Conservation (phyloP, 2,797 vertebrate genomes). For the Neosalanx taihuensis region DNA sequence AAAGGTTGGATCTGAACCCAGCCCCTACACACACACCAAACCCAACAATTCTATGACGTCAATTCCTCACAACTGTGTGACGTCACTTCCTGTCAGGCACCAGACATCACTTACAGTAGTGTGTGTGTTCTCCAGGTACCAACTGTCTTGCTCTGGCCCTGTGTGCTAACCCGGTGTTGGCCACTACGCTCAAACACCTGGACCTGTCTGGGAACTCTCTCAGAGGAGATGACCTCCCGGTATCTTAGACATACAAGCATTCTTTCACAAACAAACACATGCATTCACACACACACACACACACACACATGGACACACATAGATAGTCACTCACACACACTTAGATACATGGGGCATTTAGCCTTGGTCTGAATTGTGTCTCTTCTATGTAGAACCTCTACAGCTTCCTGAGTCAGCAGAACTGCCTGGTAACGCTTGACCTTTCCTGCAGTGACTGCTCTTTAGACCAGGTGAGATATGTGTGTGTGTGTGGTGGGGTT, state of each 20-base stretch:
- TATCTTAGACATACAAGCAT: slow-evolving; percentile 50
- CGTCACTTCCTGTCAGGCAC: background rate
- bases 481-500: background rate
- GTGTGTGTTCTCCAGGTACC: slow-evolving; percentile 74
- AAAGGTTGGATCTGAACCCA: slow-evolving; percentile 77
- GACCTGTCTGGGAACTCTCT: slow-evolving; percentile 91
- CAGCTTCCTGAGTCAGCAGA: slow-evolving; percentile 88
- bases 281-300: background rate
- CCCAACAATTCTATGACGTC: background rate
- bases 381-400: slow-evolving; percentile 78
- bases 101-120: background rate
- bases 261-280: too few relatives aligned
- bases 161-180: slow-evolving; percentile 77
- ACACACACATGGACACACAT: background rate
- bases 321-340: too few relatives aligned
- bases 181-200: slow-evolving; percentile 78
- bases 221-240: slow-evolving; percentile 87
- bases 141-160: slow-evolving; percentile 90
- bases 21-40: background rate
- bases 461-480: slow-evolving; percentile 83
- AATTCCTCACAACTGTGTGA: slow-evolving; percentile 11
- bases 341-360: too few relatives aligned
- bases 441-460: slow-evolving; percentile 90
- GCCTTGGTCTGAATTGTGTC: background rate
- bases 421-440: slow-evolving; percentile 84